Percentiles rank a stretch among this genome's conserved stretches.
These are phyloP conservation scores for Galeopsomyia nigrocyanea DNA, from an alignment of 2,888 invertebrate species.

Conservation along the genomic window DNA sequence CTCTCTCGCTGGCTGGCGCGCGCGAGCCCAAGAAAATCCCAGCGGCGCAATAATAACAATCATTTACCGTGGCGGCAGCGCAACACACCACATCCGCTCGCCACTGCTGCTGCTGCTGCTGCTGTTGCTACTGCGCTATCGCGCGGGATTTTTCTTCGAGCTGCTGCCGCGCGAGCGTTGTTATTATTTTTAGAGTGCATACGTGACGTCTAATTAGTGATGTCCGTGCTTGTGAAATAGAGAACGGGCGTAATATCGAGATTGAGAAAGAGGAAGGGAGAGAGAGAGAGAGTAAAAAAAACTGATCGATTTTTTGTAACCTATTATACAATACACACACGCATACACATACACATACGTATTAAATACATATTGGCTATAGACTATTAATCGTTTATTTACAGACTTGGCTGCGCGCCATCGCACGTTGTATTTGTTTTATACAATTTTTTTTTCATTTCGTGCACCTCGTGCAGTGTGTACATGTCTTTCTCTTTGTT, in stretches of 20 bases:
- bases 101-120: background rate
- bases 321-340: background rate
- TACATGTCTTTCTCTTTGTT: conserved; percentile 20
- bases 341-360: conserved; percentile 18
- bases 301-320: background rate
- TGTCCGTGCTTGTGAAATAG: background rate
- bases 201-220: conserved; percentile 5
- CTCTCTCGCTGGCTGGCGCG: background rate
- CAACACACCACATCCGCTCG: conserved; percentile 35
- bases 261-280: background rate
- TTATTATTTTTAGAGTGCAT: no score
- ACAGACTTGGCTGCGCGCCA: conserved; percentile 55
- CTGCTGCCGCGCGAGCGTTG: background rate
- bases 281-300: background rate
- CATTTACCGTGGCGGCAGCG: conserved; percentile 26
- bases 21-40: conserved; percentile 24
- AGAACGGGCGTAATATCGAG: no score
- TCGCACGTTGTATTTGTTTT: conserved; percentile 47
- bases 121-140: background rate
- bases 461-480: no score
- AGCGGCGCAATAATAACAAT: conserved; percentile 40
- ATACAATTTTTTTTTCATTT: conserved; percentile 16
- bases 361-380: conserved; percentile 22
- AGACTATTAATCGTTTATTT: conserved; percentile 46
- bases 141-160: conserved; percentile 2